These are phyloP conservation scores for Oxyteleia sp. DNA, from an alignment of 2,888 invertebrate genomes.

Conservation along the genomic window DNA sequence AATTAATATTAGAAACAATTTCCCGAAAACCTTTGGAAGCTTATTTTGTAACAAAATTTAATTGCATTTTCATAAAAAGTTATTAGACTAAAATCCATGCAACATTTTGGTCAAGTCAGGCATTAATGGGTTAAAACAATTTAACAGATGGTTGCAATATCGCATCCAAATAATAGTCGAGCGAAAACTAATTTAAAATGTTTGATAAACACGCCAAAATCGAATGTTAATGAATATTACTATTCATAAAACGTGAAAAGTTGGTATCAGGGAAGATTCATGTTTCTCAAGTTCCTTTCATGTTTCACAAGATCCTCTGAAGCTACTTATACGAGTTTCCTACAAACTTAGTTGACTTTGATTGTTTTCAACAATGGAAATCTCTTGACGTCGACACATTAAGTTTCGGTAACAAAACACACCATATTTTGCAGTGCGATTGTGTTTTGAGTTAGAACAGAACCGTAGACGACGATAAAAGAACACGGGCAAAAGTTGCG, in stretches of 20 bases:
- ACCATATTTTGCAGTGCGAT: slow-evolving; percentile 43
- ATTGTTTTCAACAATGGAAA: slow-evolving; percentile 64
- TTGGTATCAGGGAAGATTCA: slow-evolving; percentile 31
- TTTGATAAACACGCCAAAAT: slow-evolving; percentile 26
- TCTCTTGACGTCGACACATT: slow-evolving; percentile 67
- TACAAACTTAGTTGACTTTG: slow-evolving; percentile 68
- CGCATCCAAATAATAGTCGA: too few species aligned
- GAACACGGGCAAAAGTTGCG: slow-evolving; percentile 26
- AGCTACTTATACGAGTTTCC: slow-evolving; percentile 63
- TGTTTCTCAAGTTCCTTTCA: slow-evolving; percentile 40
- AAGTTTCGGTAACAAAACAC: slow-evolving; percentile 68
- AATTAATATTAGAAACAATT: too few species aligned
- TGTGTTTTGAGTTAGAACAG: slow-evolving; percentile 57
- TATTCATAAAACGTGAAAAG: slow-evolving; percentile 49
- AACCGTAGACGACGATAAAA: slow-evolving; percentile 43
- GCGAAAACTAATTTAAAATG: slow-evolving; percentile 3
- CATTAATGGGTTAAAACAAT: too few species aligned
- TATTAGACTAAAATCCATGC: too few species aligned
- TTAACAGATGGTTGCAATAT: too few species aligned
- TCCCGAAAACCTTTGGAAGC: too few species aligned
- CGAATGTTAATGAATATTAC: slow-evolving; percentile 39
- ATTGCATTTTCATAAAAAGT: too few species aligned
- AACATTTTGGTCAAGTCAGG: too few species aligned
- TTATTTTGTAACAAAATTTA: too few species aligned
- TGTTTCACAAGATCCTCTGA: slow-evolving; percentile 48